phyloP scores from a whole-genome alignment of 2,113 vertebrate species.

The Crotalus horridus region DNA sequence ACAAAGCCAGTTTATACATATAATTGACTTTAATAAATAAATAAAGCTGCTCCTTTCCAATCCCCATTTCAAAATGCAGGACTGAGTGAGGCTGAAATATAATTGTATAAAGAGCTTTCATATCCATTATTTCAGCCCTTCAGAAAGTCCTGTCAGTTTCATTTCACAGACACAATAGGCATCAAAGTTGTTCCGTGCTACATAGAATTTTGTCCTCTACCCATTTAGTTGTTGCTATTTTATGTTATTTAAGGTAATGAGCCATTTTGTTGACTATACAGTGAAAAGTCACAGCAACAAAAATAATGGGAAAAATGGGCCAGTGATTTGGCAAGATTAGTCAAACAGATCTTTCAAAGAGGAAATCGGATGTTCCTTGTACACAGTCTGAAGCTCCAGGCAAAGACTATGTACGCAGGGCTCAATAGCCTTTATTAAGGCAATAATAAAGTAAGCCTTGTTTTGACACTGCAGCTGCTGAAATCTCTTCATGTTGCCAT shows the following conservation, averaged over 20 bases:
- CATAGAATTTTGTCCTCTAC: background rate
- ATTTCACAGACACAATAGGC: background rate
- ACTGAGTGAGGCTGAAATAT: background rate
- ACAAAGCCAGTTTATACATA: background rate
- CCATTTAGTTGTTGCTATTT: background rate
- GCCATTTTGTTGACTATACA: slow-evolving; percentile 4
- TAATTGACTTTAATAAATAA: background rate
- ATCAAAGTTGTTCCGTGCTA: background rate
- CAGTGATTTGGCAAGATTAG: slow-evolving; percentile 54
- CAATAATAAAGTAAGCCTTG: slow-evolving; percentile 78
- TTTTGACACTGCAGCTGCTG: slow-evolving; percentile 74
- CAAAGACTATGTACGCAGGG: slow-evolving; percentile 67
- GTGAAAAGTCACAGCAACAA: slow-evolving; percentile 42
- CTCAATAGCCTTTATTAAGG: slow-evolving; percentile 76
- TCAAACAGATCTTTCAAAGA: slow-evolving; percentile 60
- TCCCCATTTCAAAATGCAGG: background rate
- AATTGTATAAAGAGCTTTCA: background rate
- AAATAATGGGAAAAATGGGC: slow-evolving; percentile 40
- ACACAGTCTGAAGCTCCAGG: slow-evolving; percentile 53
- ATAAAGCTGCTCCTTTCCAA: background rate
- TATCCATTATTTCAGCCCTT: background rate
- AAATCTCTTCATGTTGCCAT: slow-evolving; percentile 61
- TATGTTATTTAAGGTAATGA: background rate
- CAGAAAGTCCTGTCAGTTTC: background rate
- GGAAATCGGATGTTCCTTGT: slow-evolving; percentile 66